Conservation (phyloP, 1,140 invertebrate species). For the Drosophila elegans region DNA sequence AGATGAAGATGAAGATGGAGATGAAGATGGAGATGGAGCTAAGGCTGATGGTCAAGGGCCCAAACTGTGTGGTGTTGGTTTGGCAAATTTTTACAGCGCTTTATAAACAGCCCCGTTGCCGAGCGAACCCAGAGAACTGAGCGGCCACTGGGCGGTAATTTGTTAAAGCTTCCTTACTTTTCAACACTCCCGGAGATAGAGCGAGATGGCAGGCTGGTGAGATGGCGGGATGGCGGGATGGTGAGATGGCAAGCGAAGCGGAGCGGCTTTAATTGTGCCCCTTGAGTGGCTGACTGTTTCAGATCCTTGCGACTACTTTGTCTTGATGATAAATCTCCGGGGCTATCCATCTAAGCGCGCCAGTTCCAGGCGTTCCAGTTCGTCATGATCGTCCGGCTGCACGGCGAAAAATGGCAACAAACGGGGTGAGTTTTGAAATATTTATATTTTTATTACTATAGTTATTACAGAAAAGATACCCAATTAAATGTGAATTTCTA, state of each 20-base stretch:
- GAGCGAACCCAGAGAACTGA: neutral
- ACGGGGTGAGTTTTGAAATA: neutral
- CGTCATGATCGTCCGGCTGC: constrained; percentile 32
- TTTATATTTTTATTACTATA: neutral
- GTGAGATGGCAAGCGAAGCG: neutral
- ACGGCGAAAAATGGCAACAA: neutral
- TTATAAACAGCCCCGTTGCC: constrained; percentile 54
- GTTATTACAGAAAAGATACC: too few relatives aligned
- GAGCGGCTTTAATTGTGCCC: constrained; percentile 62
- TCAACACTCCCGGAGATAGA: constrained; percentile 68
- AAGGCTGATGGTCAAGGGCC: constrained; percentile 20
- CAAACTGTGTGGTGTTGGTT: constrained; percentile 62
- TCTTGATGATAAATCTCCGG: constrained; percentile 76
- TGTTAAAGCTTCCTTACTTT: constrained; percentile 85
- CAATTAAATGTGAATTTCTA: too few relatives aligned
- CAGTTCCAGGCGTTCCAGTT: constrained; percentile 27
- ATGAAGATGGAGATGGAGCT: neutral
- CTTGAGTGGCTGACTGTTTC: constrained; percentile 55
- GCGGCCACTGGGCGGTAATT: constrained; percentile 82
- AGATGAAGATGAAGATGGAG: neutral
- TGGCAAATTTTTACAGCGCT: constrained; percentile 76
- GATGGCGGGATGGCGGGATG: too few relatives aligned
- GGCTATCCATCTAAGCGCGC: constrained; percentile 63
- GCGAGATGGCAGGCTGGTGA: neutral
- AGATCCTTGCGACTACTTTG: constrained; percentile 80